A percentile compares a stretch with the other conserved stretches of the same genome.
phyloP scores from a whole-genome alignment of 2,888 invertebrate species.

The Zhengitettix transpicula region DNA sequence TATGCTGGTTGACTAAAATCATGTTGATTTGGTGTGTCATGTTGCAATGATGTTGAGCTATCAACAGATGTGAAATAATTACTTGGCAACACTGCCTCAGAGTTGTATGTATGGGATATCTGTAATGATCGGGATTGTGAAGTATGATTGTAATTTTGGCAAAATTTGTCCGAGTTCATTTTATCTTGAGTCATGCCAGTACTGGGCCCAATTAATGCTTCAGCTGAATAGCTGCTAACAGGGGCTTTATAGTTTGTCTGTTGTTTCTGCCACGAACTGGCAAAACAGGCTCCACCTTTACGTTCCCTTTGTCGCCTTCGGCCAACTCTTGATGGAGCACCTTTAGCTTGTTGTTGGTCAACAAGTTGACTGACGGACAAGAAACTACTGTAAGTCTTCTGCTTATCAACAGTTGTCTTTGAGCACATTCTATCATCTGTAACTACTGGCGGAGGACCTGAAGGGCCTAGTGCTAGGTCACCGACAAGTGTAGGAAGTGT shows the following conservation, averaged over 20 bases:
- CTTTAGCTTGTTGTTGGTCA: slow-evolving; percentile 19
- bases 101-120: slow-evolving; percentile 1
- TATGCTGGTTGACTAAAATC: slow-evolving; percentile 1
- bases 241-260: slow-evolving; percentile 6
- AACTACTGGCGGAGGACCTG: background rate
- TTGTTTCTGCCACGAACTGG: too few relatives aligned
- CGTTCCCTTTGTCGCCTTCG: background rate
- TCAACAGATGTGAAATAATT: slow-evolving; percentile 5
- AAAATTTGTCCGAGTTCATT: slow-evolving; percentile 8
- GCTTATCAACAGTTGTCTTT: too few relatives aligned
- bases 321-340: background rate
- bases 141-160: slow-evolving; percentile 1
- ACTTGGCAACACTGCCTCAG: slow-evolving; percentile 1
- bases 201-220: slow-evolving; percentile 24
- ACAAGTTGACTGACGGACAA: slow-evolving; percentile 47
- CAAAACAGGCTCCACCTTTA: too few relatives aligned
- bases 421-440: too few relatives aligned
- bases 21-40: background rate
- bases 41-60: background rate
- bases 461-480: slow-evolving; percentile 34
- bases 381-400: too few relatives aligned
- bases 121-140: background rate
- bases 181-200: slow-evolving; percentile 2
- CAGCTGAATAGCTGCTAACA: slow-evolving; percentile 26
- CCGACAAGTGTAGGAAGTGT: slow-evolving; percentile 42